Conservation (phyloP, 2,113 vertebrate genomes). For the Thamnophis sirtalis region DNA sequence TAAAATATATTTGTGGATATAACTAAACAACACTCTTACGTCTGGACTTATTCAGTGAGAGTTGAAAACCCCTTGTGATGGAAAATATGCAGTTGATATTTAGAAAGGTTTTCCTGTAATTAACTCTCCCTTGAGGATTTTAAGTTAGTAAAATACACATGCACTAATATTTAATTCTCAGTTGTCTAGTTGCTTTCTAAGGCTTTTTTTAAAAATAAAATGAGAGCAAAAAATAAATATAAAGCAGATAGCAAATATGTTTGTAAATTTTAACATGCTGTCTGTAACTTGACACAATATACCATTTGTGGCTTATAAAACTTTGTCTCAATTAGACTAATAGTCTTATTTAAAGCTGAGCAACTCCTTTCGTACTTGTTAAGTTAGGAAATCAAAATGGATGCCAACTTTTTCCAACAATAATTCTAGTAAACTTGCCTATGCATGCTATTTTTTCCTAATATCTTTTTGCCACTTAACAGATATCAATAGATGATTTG, state of each 20-base stretch:
- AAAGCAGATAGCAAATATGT: conserved; percentile 50
- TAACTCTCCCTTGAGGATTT: conserved; percentile 98
- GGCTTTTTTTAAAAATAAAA: conserved; percentile 53
- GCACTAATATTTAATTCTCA: conserved; percentile 74
- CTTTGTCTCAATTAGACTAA: neutral
- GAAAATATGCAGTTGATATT: conserved; percentile 98
- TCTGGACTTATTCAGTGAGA: conserved; percentile 76
- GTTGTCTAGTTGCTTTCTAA: conserved; percentile 61
- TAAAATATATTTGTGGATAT: conserved; percentile 61
- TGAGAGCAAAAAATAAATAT: conserved; percentile 49
- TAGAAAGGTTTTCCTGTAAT: conserved; percentile 99
- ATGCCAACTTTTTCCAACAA: neutral
- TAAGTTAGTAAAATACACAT: conserved; percentile 99
- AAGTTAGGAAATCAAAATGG: neutral
- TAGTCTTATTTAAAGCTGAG: neutral
- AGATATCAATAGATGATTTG: neutral
- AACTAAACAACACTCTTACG: conserved; percentile 61
- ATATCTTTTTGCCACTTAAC: neutral
- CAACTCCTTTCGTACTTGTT: neutral
- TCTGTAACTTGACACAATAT: conserved; percentile 33
- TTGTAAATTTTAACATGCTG: conserved; percentile 43
- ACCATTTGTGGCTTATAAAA: conserved; percentile 16
- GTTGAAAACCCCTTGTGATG: conserved; percentile 86
- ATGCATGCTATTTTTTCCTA: neutral
- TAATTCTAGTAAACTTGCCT: conserved; percentile 1